Percentiles rank a stretch among this genome's conserved stretches.
phyloP scores from a whole-genome alignment of 2,888 invertebrate species.

The Chrysolina haemoptera region DNA sequence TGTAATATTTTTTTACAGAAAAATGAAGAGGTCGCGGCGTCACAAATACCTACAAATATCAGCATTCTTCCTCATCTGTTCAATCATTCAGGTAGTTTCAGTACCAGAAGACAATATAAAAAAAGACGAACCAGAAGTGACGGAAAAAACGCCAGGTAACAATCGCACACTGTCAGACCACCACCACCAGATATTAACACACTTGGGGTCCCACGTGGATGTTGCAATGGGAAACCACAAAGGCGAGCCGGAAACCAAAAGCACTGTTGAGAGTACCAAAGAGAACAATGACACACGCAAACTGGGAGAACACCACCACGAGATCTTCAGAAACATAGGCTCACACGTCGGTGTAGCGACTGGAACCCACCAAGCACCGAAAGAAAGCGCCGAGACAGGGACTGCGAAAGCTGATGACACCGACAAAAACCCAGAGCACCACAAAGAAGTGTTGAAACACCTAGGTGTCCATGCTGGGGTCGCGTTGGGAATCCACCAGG shows the following conservation, averaged over 20 bases:
- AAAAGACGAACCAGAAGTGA: background rate
- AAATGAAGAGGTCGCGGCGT: conserved; percentile 76
- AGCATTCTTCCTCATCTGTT: conserved; percentile 79
- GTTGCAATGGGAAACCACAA: background rate
- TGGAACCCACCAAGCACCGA: background rate
- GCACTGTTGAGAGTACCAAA: conserved; percentile 30
- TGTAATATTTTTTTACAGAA: conserved; percentile 4
- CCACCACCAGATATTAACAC: background rate
- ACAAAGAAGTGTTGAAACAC: conserved; percentile 20
- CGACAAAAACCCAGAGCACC: background rate
- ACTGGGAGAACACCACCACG: conserved; percentile 1
- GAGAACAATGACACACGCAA: conserved; percentile 21
- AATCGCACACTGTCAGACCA: background rate
- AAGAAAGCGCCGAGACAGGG: background rate
- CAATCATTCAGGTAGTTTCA: conserved; percentile 71
- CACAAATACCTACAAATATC: conserved; percentile 80
- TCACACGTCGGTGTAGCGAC: background rate
- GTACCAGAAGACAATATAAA: conserved; percentile 47
- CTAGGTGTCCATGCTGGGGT: background rate
- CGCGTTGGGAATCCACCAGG: background rate
- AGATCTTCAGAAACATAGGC: background rate
- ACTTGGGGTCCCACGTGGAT: conserved; percentile 1
- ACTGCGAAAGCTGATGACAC: background rate
- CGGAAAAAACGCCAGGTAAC: background rate
- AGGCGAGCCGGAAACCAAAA: background rate